phyloP scores from a whole-genome alignment of 2,797 vertebrate species.

The Sebastes itinus region DNA sequence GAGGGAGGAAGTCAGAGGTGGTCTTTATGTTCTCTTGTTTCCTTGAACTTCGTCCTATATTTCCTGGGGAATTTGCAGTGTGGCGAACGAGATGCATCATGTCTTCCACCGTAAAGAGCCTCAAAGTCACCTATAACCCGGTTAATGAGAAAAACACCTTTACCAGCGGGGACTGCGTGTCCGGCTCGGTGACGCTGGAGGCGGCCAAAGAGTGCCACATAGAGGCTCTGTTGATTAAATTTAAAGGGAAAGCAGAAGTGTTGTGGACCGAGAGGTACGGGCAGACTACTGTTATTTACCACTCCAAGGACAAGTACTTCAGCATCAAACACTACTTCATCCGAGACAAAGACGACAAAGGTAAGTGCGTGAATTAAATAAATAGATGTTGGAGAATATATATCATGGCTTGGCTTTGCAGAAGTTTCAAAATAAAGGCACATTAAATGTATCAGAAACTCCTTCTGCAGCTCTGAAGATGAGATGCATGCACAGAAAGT shows the following conservation, averaged over 20 bases:
- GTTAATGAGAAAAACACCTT: conserved; percentile 64
- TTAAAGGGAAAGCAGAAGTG: conserved; percentile 76
- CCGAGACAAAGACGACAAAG: not conserved
- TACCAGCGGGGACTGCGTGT: conserved; percentile 65
- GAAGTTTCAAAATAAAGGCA: not conserved
- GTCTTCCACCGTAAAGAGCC: conserved; percentile 63
- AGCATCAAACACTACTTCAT: conserved; percentile 65
- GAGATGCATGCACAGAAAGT: not conserved
- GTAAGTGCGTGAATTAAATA: conserved; percentile 22
- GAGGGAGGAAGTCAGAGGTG: not conserved
- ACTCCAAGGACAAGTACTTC: conserved; percentile 78
- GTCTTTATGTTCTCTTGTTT: not conserved
- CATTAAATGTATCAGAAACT: not conserved
- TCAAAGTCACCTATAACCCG: conserved; percentile 61
- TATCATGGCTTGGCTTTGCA: not conserved
- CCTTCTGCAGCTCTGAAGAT: not conserved
- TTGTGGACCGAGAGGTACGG: conserved; percentile 63
- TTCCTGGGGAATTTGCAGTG: rapidly evolving
- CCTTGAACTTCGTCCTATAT: too few relatives aligned
- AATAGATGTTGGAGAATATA: not conserved
- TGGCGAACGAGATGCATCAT: conserved; percentile 13
- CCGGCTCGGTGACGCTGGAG: conserved; percentile 67
- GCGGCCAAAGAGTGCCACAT: conserved; percentile 66
- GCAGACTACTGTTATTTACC: conserved; percentile 28
- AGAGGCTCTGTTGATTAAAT: conserved; percentile 58